Conservation (phyloP, 2,797 vertebrate species). For the Tangara arthus region DNA sequence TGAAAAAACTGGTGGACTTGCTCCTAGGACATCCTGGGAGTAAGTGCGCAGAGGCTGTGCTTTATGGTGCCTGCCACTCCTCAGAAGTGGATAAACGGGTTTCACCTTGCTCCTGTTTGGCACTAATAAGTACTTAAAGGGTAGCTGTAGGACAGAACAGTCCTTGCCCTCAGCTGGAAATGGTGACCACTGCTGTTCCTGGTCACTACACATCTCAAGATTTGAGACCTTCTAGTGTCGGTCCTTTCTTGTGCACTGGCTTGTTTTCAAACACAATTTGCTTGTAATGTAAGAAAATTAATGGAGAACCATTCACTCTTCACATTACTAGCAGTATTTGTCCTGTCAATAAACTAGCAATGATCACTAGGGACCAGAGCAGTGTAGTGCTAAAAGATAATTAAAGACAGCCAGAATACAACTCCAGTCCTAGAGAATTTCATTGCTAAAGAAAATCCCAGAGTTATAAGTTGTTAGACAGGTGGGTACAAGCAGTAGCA, state of each 20-base stretch:
- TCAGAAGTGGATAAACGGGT: neutral
- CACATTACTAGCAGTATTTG: neutral
- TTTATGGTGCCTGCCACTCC: neutral
- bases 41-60: neutral
- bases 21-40: neutral
- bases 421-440: neutral
- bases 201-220: neutral
- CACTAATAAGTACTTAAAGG: neutral
- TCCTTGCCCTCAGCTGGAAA: neutral
- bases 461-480: neutral
- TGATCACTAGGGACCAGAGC: neutral
- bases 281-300: neutral
- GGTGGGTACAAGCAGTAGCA: rapidly evolving
- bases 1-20: neutral
- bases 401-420: neutral
- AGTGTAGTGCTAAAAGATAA: neutral
- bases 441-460: neutral
- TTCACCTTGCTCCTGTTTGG: neutral
- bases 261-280: neutral
- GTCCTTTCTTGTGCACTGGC: neutral
- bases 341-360: neutral
- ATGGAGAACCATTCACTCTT: neutral
- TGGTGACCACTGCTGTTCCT: neutral
- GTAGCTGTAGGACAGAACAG: neutral
- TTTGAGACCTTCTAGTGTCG: neutral